Percentiles rank a stretch among this genome's conserved stretches.
These are phyloP conservation scores for Hesperophylax magnus DNA, from an alignment of 1,140 invertebrate species.

Conservation along the genomic window DNA sequence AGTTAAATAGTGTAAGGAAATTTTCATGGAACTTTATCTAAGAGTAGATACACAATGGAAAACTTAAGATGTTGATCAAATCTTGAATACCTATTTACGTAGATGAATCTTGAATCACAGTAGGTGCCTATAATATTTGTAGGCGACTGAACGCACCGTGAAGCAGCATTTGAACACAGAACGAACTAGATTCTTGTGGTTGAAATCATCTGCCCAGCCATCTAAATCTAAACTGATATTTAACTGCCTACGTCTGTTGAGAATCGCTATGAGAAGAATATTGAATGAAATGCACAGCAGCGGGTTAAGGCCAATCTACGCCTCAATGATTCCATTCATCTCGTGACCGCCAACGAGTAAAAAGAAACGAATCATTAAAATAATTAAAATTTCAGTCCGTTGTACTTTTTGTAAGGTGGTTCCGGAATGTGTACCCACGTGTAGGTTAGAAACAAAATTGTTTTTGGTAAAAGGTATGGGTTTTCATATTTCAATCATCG, in stretches of 20 bases:
- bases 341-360: not conserved
- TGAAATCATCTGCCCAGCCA: not conserved
- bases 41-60: too few relatives aligned
- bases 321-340: slow-evolving; percentile 18
- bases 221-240: slow-evolving; percentile 1
- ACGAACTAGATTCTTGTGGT: not conserved
- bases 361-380: not conserved
- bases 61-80: too few relatives aligned
- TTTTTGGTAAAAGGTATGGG: too few relatives aligned
- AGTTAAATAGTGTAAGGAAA: too few relatives aligned
- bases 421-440: not conserved
- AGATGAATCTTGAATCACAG: too few relatives aligned
- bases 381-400: not conserved
- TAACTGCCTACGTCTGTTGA: not conserved
- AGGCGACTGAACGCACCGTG: not conserved
- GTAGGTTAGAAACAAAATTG: not conserved
- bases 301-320: slow-evolving; percentile 21
- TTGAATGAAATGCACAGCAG: slow-evolving; percentile 27
- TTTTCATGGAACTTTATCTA: too few relatives aligned
- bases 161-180: not conserved
- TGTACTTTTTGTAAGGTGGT: not conserved
- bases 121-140: too few relatives aligned
- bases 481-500: too few relatives aligned
- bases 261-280: slow-evolving; percentile 18
- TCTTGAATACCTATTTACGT: too few relatives aligned